phyloP scores from a whole-genome alignment of 2,797 vertebrate species.

The Erithacus rubecula region DNA sequence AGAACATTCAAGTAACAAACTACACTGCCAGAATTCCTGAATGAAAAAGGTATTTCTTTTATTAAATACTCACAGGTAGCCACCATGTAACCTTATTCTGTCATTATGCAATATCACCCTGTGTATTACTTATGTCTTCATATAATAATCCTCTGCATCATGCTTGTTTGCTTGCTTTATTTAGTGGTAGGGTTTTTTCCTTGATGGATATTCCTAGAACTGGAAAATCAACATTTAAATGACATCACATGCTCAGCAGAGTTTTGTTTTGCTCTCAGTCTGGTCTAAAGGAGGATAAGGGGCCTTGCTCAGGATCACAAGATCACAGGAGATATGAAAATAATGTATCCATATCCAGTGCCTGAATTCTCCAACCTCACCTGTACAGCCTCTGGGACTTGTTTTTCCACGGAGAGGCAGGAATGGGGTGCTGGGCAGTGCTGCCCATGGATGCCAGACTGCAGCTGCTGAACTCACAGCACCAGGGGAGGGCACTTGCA shows the following conservation, averaged over 20 bases:
- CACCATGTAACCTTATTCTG: neutral
- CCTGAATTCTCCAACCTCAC: neutral
- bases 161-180: neutral
- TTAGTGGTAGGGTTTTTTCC: neutral
- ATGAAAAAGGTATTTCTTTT: neutral
- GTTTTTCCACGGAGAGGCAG: neutral
- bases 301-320: neutral
- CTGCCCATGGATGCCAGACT: neutral
- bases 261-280: neutral
- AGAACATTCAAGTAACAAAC: neutral
- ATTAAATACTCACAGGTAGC: neutral
- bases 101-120: neutral
- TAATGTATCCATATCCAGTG: neutral
- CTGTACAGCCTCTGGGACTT: neutral
- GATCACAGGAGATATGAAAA: neutral
- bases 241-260: neutral
- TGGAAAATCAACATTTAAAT: neutral
- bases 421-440: neutral
- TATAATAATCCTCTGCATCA: neutral
- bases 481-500: neutral
- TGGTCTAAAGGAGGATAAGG: neutral
- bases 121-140: neutral
- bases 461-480: fast-evolving
- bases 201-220: neutral
- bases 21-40: neutral